phyloP scores from a whole-genome alignment of 2,888 invertebrate genomes.

The Papilio demoleus region DNA sequence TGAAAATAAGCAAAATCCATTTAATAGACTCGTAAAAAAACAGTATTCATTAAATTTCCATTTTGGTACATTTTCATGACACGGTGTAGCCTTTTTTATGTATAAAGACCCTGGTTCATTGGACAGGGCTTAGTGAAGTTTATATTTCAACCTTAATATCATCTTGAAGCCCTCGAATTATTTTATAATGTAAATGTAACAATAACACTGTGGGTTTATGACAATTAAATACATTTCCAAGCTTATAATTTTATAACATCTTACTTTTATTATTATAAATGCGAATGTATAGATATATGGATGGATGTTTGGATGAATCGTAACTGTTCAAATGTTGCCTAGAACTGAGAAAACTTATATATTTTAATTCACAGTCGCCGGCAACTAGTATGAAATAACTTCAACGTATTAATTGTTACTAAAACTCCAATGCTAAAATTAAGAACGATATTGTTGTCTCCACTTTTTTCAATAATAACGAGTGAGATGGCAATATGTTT shows the following conservation, averaged over 20 bases:
- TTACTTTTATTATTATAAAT: too few species aligned
- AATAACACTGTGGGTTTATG: too few species aligned
- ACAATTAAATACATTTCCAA: too few species aligned
- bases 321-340: too few species aligned
- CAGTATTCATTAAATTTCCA: constrained; percentile 55
- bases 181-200: neutral
- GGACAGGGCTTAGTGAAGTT: constrained; percentile 31
- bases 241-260: too few species aligned
- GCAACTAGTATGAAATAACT: too few species aligned
- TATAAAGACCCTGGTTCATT: constrained; percentile 60
- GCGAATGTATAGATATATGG: too few species aligned
- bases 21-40: constrained; percentile 38
- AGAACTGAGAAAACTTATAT: too few species aligned
- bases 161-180: neutral
- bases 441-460: constrained; percentile 7
- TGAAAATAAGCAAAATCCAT: constrained; percentile 32
- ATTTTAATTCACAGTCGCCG: too few species aligned
- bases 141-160: constrained; percentile 25
- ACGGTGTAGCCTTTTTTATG: constrained; percentile 50
- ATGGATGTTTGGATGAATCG: too few species aligned
- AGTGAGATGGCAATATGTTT: neutral
- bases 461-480: neutral
- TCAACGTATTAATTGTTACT: too few species aligned
- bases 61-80: constrained; percentile 50
- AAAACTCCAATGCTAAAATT: too few species aligned